Conservation (phyloP, 2,113 vertebrate genomes). For the Sigmodon hispidus region DNA sequence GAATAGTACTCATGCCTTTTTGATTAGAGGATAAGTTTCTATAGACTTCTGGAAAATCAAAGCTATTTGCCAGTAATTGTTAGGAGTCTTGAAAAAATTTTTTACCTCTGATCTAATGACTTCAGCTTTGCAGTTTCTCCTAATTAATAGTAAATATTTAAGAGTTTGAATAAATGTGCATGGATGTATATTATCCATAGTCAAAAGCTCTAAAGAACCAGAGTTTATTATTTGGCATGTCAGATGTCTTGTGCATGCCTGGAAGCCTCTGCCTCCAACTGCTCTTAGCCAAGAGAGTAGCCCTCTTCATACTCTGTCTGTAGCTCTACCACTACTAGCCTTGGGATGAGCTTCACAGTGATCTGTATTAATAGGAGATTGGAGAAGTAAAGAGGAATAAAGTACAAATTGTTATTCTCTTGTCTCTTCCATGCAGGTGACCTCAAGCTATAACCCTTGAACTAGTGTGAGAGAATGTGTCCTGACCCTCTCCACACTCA, state of each 20-base stretch:
- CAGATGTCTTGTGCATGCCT: not conserved
- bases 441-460: not conserved
- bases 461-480: not conserved
- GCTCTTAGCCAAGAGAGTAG: not conserved
- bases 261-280: not conserved
- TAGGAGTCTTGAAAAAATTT: not conserved
- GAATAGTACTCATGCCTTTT: not conserved
- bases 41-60: slow-evolving; percentile 28
- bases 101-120: slow-evolving; percentile 5
- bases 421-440: not conserved
- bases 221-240: not conserved
- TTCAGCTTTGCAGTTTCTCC: slow-evolving; percentile 16
- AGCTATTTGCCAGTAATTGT: not conserved
- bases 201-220: not conserved
- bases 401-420: not conserved
- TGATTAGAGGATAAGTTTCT: not conserved
- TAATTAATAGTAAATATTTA: not conserved
- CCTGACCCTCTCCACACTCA: not conserved
- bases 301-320: not conserved
- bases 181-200: not conserved
- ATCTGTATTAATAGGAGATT: not conserved
- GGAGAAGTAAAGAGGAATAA: not conserved
- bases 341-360: not conserved
- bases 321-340: not conserved
- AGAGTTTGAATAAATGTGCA: slow-evolving; percentile 12